Evolutionary conservation across 2,797 vertebrate genomes (phyloP), one percentile per base, ranked within the genome.

Genomic region (Silurus lanzhouensis): DNA sequence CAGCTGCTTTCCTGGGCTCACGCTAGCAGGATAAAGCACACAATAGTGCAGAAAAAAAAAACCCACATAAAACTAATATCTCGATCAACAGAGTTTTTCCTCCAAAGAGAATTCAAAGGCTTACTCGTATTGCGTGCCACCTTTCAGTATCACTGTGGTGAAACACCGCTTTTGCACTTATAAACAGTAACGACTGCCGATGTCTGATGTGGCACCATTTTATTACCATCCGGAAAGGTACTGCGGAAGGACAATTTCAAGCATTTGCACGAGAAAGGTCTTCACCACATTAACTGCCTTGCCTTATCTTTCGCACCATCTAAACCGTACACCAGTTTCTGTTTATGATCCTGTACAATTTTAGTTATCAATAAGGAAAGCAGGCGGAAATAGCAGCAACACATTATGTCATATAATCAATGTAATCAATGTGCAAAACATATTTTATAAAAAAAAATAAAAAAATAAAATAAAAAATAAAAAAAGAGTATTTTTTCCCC

Each of bases 31-130:
- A 48, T 58, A 71, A 79, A 68, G 76, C 76, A 79, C 38, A 78
- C 52, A 57, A 70, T 60, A 79, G 64, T 78, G 17, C 57, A 80
- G 22, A 79, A 66, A 79, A 77, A 66, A 79, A 77, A 60, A 25
- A 0, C 19, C 17, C 31, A 63, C 78, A 25, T 81, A 19, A 81
- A 52, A 22, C 44, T 46, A 74, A 61, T 61, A 72, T 83, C 68
- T 72, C 46, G 79, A 81, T 81, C 79, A 81, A 61, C 63, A 81
- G 79, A 81, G 63, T 81, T 81, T 67, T 81, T 66, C 63, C 79
- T 81, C 79, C 22, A 10, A 20, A 31, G 46, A 81, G 79, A 81
- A 81, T 81, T 81, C 46, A 55, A 52, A 67, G 63, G 79, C n/a
- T 27, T 66, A 81, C 3, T 67, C 9, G 15, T 20, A 81, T 67